Base-by-base conservation (phyloP, 2,888 invertebrate species). In the Spicauda simplicius region DNA sequence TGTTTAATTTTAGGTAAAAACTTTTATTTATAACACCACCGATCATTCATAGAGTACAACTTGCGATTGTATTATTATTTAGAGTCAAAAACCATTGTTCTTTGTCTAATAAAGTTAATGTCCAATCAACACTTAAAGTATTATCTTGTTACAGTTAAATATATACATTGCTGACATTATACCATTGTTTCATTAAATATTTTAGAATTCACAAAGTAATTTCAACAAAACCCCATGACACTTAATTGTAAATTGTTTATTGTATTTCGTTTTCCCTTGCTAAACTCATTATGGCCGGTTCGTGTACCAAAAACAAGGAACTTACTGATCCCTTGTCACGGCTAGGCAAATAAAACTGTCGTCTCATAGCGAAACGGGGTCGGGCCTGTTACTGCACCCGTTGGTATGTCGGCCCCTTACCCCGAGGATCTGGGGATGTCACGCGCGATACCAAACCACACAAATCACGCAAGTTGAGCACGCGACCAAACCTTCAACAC, bases 391-490 rank as follows among this genome's bases (percentile, higher is more conserved):
- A 50, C 85, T 88, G 85, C 85, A 85, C 86, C 82, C 86, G 77
- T 77, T 84, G 90, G 91, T 87, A 91, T 91, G 91, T 80, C 84
- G 82, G 85, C 77, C 83, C 80, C 73, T 84, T 82, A 85, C 86
- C 86, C 88, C 83, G 74, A 64, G 64, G 64, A 64, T 58, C 77
- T 77, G 85, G 81, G 80, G 79, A 85, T 89, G 89, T 90, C 90
- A 91, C 90, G 88, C 89, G 87, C 87, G 82, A 86, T 86, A 85
- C 83, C 82, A 80, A 83, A 81, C 81, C 81, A 79, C 83, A 89
- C 90, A 89, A 90, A 92, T 90, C 92, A 92, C 92, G 91, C 91
- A 80, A 91, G 79, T 79, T 76, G 71, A 78, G 77, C 91, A 91
- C 90, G 91, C 90, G 82, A 91, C 77, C 80, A 75, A 66, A 62